Conservation (phyloP, 2,113 vertebrate species). For the Sprattus sprattus region DNA sequence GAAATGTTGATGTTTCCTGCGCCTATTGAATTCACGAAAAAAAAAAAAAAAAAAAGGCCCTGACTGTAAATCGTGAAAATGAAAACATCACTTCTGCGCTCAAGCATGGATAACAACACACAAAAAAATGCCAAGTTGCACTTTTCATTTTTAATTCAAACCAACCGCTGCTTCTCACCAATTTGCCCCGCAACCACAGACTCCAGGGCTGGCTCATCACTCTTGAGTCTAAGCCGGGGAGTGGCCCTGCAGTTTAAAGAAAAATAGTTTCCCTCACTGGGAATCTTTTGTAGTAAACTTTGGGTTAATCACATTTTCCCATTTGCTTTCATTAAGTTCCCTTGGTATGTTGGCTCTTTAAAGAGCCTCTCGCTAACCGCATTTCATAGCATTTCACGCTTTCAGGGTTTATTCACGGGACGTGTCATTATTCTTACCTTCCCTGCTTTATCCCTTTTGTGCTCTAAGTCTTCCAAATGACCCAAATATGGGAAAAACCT, state of each 20-base stretch:
- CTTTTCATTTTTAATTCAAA: constrained; percentile 16
- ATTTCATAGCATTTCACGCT: constrained; percentile 25
- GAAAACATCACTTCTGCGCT: neutral
- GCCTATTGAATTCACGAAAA: constrained; percentile 3
- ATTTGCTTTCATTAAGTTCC: constrained; percentile 29
- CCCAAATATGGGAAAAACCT: neutral
- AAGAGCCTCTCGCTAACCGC: constrained; percentile 17
- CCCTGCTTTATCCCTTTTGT: constrained; percentile 10
- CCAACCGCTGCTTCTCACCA: constrained; percentile 8
- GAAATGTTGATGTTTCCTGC: neutral
- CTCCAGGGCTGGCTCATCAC: constrained; percentile 14
- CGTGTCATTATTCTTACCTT: constrained; percentile 14
- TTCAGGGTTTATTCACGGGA: constrained; percentile 5
- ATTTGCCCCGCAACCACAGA: constrained; percentile 11
- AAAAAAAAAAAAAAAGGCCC: neutral
- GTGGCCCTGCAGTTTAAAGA: constrained; percentile 2
- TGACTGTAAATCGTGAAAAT: neutral
- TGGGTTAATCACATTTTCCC: constrained; percentile 31
- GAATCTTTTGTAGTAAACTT: constrained; percentile 30
- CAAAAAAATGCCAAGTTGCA: neutral
- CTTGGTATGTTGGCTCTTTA: constrained; percentile 30
- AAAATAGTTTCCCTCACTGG: constrained; percentile 16
- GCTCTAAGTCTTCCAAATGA: neutral
- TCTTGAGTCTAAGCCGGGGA: neutral
- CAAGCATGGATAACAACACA: neutral